Evolutionary conservation across 2,113 vertebrate genomes (phyloP).

Genomic region (Atrichornis clamosus): DNA sequence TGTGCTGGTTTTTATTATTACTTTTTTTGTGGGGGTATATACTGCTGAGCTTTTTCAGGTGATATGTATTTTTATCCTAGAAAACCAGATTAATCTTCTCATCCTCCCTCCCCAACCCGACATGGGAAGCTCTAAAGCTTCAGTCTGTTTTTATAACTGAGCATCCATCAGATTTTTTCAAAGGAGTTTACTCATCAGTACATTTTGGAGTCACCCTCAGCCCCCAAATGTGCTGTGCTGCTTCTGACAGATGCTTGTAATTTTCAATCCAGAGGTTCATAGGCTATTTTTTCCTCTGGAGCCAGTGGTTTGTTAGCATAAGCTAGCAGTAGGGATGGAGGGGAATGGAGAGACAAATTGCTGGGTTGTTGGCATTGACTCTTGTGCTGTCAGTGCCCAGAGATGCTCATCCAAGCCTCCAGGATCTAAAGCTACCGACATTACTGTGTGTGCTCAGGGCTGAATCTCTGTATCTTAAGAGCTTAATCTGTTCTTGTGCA

Average conservation of each 20-base stretch:
- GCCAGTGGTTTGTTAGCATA: not conserved
- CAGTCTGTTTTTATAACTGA: not conserved
- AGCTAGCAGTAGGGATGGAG: not conserved
- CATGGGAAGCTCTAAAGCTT: not conserved
- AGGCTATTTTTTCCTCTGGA: not conserved
- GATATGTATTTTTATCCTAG: not conserved
- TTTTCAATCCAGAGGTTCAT: not conserved
- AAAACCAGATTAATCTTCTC: not conserved
- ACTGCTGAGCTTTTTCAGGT: not conserved
- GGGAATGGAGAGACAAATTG: not conserved
- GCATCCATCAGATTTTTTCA: not conserved
- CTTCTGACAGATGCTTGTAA: not conserved
- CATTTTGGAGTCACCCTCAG: not conserved
- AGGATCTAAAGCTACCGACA: not conserved
- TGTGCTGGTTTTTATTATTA: not conserved
- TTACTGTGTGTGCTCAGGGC: not conserved
- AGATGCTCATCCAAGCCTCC: not conserved
- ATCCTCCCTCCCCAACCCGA: rapidly evolving
- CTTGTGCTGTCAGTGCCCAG: not conserved
- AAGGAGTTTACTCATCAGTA: not conserved
- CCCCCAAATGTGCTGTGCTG: not conserved
- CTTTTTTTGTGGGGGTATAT: not conserved
- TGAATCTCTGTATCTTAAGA: not conserved
- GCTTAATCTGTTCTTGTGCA: not conserved
- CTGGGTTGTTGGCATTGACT: not conserved